Percentiles rank a stretch among this genome's conserved stretches.
phyloP scores from a whole-genome alignment of 64 coral and sea anemone species.

The Pachyseris speciosa region DNA sequence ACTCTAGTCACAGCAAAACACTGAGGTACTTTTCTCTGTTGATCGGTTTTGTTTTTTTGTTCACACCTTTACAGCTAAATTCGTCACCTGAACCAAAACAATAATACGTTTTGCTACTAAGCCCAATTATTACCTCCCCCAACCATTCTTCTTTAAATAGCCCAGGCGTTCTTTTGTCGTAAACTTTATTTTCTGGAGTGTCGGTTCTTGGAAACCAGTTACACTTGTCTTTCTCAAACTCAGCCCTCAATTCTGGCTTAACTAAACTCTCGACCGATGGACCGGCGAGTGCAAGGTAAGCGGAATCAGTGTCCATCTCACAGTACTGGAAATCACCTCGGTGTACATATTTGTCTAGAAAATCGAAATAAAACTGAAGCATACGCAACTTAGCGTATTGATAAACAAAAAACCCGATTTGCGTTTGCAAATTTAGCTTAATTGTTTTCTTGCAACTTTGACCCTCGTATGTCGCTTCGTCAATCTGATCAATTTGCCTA shows the following conservation, averaged over 20 bases:
- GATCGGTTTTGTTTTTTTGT: conserved; percentile 13
- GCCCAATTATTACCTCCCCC: conserved; percentile 45
- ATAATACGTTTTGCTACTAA: conserved; percentile 25
- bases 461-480: neutral
- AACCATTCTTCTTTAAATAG: conserved; percentile 46
- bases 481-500: neutral
- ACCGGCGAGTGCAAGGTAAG: conserved; percentile 47
- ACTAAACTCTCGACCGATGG: conserved; percentile 17
- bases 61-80: conserved; percentile 14
- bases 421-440: neutral
- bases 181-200: neutral
- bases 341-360: conserved; percentile 51
- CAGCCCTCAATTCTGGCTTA: neutral
- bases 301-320: conserved; percentile 48
- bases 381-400: conserved; percentile 46
- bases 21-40: conserved; percentile 33
- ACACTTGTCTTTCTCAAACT: conserved; percentile 18
- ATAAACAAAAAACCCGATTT: neutral
- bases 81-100: conserved; percentile 24
- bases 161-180: conserved; percentile 8
- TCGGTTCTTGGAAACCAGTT: conserved; percentile 65
- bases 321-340: conserved; percentile 32
- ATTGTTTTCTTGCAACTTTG: neutral
- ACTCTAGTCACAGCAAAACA: too few species aligned
- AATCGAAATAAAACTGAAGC: conserved; percentile 65